These are phyloP conservation scores for Stichodactyla helianthus DNA, from an alignment of 64 coral and sea anemone species.

Conservation along the genomic window DNA sequence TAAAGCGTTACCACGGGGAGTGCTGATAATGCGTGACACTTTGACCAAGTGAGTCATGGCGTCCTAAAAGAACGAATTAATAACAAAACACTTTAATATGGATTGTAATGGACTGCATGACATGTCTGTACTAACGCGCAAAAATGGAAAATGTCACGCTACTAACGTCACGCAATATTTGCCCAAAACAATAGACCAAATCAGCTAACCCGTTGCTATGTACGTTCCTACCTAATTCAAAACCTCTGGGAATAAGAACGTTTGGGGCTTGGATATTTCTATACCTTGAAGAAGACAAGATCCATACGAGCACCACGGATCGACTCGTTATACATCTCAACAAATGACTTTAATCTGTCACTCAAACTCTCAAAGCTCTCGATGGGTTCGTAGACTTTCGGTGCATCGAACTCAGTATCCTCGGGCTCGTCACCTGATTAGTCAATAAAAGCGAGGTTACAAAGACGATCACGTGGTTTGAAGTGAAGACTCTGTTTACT, in stretches of 20 bases:
- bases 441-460: not conserved
- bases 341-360: conserved; percentile 66
- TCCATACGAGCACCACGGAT: conserved; percentile 89
- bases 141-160: not conserved
- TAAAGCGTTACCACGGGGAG: conserved; percentile 95
- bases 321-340: conserved; percentile 79
- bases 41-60: conserved; percentile 95
- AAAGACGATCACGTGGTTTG: not conserved
- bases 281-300: conserved; percentile 97
- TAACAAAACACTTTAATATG: not conserved
- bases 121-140: too few species aligned
- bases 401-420: conserved; percentile 84
- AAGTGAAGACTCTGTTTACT: not conserved
- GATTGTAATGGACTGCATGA: too few species aligned
- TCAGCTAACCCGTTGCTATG: too few species aligned
- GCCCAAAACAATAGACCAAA: too few species aligned
- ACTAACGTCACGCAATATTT: not conserved
- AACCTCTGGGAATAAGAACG: too few species aligned
- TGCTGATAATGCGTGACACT: conserved; percentile 93
- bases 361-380: conserved; percentile 57
- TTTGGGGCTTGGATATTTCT: not conserved
- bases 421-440: conserved; percentile 84
- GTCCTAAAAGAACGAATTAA: conserved; percentile 49
- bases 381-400: conserved; percentile 85
- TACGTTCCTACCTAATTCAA: too few species aligned